Conservation (phyloP, 2,797 vertebrate genomes). For the Eulemur coronatus region DNA sequence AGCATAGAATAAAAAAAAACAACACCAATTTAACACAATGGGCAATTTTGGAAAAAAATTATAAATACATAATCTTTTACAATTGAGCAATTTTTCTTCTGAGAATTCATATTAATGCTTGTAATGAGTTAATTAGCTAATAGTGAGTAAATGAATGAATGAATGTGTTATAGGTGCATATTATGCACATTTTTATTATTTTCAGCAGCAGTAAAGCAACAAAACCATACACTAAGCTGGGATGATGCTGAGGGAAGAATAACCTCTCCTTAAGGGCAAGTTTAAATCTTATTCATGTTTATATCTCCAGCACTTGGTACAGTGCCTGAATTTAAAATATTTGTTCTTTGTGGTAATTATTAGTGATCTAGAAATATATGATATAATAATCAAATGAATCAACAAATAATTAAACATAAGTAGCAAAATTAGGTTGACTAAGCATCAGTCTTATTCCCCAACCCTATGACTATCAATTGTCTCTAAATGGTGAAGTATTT, state of each 20-base stretch:
- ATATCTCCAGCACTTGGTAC: not conserved
- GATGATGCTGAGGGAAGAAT: not conserved
- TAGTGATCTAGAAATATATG: not conserved
- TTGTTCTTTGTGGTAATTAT: not conserved
- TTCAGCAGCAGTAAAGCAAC: not conserved
- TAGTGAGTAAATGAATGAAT: not conserved
- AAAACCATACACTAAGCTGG: not conserved
- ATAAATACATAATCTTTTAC: not conserved
- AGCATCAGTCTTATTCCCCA: not conserved
- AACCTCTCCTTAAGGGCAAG: not conserved
- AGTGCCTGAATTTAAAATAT: not conserved
- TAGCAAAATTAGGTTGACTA: not conserved
- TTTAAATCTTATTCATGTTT: not conserved
- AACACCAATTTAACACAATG: not conserved
- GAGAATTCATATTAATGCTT: not conserved
- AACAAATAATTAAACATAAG: not conserved
- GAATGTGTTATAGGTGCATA: not conserved
- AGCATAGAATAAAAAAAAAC: not conserved
- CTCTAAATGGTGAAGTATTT: not conserved
- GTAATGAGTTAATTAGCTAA: not conserved
- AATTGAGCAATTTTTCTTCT: not conserved
- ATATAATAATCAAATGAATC: not conserved
- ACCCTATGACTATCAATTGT: not conserved
- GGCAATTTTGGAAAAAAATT: not conserved
- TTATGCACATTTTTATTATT: not conserved